Conservation (phyloP, 2,888 invertebrate species). For the Andrena minutula region DNA sequence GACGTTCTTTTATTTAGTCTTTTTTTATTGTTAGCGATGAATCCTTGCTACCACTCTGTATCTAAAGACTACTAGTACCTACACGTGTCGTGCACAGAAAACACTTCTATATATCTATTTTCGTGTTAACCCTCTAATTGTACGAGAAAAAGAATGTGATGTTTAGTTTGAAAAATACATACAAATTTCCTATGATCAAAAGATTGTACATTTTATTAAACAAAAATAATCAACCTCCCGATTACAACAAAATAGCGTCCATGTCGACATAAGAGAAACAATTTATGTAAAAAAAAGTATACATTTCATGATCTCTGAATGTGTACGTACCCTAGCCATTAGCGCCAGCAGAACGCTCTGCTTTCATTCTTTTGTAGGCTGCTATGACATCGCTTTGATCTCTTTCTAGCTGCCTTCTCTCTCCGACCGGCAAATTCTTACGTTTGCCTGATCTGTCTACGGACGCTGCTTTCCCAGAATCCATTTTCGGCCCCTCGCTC, state of each 20-base stretch:
- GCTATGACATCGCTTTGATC: slow-evolving; percentile 87
- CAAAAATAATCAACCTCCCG: slow-evolving; percentile 14
- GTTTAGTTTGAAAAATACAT: slow-evolving; percentile 44
- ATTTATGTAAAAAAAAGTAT: slow-evolving; percentile 13
- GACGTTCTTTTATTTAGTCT: slow-evolving; percentile 3
- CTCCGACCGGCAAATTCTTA: slow-evolving; percentile 87
- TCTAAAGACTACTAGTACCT: slow-evolving; percentile 29
- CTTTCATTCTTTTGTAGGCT: slow-evolving; percentile 87
- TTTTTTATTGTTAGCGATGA: neutral
- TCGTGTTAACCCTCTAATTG: slow-evolving; percentile 54
- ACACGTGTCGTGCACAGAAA: slow-evolving; percentile 48
- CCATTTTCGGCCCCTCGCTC: slow-evolving; percentile 34
- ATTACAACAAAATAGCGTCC: slow-evolving; percentile 31
- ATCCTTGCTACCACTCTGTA: slow-evolving; percentile 8
- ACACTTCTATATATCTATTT: slow-evolving; percentile 58
- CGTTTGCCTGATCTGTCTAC: slow-evolving; percentile 87
- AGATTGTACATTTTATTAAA: slow-evolving; percentile 39
- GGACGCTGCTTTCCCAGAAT: slow-evolving; percentile 19
- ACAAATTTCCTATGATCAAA: slow-evolving; percentile 39
- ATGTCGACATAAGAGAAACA: neutral
- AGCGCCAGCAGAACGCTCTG: slow-evolving; percentile 54
- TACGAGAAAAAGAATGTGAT: slow-evolving; percentile 49
- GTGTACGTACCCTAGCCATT: slow-evolving; percentile 61
- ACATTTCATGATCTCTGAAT: slow-evolving; percentile 16
- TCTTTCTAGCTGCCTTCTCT: slow-evolving; percentile 87